phyloP scores from a whole-genome alignment of 2,113 vertebrate genomes.

The Cichladusa arquata region DNA sequence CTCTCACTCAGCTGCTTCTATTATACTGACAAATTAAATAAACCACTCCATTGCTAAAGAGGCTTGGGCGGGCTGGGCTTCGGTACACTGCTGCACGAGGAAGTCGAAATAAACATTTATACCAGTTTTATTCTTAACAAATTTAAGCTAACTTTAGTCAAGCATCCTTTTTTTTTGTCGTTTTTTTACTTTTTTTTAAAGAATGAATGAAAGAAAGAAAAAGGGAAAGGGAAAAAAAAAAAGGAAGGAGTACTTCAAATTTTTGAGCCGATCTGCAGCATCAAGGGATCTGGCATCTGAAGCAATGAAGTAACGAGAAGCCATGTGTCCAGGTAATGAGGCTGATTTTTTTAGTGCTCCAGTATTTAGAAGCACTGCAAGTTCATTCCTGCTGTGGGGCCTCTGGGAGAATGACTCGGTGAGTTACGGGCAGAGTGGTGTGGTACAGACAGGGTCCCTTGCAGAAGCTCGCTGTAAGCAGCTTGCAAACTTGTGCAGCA shows the following conservation, averaged over 20 bases:
- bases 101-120: slow-evolving; percentile 74
- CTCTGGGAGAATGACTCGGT: slow-evolving; percentile 55
- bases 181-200: neutral
- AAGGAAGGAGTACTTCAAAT: slow-evolving; percentile 38
- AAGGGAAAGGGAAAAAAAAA: neutral
- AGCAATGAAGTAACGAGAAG: slow-evolving; percentile 52
- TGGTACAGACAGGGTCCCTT: neutral
- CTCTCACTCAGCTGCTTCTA: slow-evolving; percentile 92
- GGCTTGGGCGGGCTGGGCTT: slow-evolving; percentile 79
- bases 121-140: slow-evolving; percentile 55
- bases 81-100: slow-evolving; percentile 70
- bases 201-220: neutral
- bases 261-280: slow-evolving; percentile 51
- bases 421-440: slow-evolving; percentile 41
- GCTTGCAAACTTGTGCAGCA: neutral
- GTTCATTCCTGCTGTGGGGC: slow-evolving; percentile 31
- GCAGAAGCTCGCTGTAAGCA: neutral
- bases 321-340: slow-evolving; percentile 60
- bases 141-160: slow-evolving; percentile 64
- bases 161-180: neutral
- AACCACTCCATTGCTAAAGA: slow-evolving; percentile 89
- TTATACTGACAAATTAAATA: slow-evolving; percentile 99
- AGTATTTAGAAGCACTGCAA: neutral
- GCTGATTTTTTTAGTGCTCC: slow-evolving; percentile 24
- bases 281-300: slow-evolving; percentile 42